Evolutionary conservation across 2,797 vertebrate genomes (phyloP), one percentile per base, ranked within the genome.

Genomic region (Malurus splendens): DNA sequence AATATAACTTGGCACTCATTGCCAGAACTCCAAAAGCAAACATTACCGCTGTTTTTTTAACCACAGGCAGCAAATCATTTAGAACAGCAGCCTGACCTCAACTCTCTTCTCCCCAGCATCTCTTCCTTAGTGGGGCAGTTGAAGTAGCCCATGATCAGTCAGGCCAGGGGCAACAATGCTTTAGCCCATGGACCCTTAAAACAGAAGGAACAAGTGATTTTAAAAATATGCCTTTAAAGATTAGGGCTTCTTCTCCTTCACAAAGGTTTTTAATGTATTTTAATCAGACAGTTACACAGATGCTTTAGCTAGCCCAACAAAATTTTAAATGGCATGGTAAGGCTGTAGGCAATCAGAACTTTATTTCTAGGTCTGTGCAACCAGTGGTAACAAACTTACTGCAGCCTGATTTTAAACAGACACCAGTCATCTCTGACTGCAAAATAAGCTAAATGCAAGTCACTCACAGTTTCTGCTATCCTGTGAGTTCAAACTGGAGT

Each of bases 181-280:
- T 66, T 67, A 81, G 44, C 28, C 57, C n/a, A 18, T 19, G 39
- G 57, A 52, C 64, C 28, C 33, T 20, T 83, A 36, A 70, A 83
- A 52, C 6, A 36, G 57, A 44, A 50, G n/a, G 16, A 33, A 90
- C 3, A 0, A 74, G 19, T 51, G 44, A 56, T 79, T 78, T 87
- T 54, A 6, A 72, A 83, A 86, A 30, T 24, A 24, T 5, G 8
- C 11, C 11, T 70, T 76, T 74, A 25, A 54, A 82, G 15, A 51
- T 0, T 30, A 4, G 7, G 4, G 0, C 0, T 16, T 30, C 67
- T 42, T 18, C 14, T n/a, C 42, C 25, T 59, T 64, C 27, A 61
- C 13, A 51, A 65, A 74, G 7, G 17, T 90, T 90, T 73, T 55
- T 36, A 52, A 50, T 38, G 14, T 32, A 17, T 72, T 78, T 85